These are phyloP conservation scores for Standfussiana lucernea DNA, from an alignment of 2,888 invertebrate genomes.

Conservation along the genomic window DNA sequence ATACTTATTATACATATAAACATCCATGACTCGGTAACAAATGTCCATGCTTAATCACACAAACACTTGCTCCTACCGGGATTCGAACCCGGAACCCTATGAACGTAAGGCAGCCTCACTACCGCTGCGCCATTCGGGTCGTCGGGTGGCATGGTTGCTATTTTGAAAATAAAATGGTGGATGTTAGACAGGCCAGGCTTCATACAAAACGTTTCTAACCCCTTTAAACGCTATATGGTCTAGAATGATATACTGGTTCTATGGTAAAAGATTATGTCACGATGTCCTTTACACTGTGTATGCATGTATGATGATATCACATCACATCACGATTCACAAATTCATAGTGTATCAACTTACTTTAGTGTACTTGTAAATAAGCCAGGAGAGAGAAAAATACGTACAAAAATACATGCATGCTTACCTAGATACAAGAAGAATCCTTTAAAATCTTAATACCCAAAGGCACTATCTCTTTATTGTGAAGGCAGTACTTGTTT, in stretches of 20 bases:
- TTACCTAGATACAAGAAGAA: constrained; percentile 15
- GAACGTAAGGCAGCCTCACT: too few species aligned
- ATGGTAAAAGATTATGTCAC: background rate
- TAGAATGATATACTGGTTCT: background rate
- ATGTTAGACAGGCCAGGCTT: background rate
- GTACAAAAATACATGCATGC: constrained; percentile 47
- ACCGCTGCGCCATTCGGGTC: too few species aligned
- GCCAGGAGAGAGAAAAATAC: constrained; percentile 33
- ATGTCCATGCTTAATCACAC: too few species aligned
- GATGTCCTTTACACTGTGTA: background rate
- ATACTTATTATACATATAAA: too few species aligned
- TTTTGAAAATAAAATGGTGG: background rate
- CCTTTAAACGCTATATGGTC: background rate
- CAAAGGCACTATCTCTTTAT: constrained; percentile 32
- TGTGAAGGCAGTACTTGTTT: constrained; percentile 16
- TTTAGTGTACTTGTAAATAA: constrained; percentile 25
- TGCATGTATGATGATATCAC: background rate
- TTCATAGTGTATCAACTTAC: background rate
- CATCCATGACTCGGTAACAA: too few species aligned
- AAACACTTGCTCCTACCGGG: too few species aligned
- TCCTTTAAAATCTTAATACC: constrained; percentile 5
- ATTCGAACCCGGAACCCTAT: too few species aligned
- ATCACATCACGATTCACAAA: too few species aligned
- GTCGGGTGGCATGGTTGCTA: too few species aligned
- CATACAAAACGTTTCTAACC: background rate